Percentiles rank a stretch among this genome's conserved stretches.
phyloP scores from a whole-genome alignment of 2,113 vertebrate genomes.

The Seriola rivoliana region DNA sequence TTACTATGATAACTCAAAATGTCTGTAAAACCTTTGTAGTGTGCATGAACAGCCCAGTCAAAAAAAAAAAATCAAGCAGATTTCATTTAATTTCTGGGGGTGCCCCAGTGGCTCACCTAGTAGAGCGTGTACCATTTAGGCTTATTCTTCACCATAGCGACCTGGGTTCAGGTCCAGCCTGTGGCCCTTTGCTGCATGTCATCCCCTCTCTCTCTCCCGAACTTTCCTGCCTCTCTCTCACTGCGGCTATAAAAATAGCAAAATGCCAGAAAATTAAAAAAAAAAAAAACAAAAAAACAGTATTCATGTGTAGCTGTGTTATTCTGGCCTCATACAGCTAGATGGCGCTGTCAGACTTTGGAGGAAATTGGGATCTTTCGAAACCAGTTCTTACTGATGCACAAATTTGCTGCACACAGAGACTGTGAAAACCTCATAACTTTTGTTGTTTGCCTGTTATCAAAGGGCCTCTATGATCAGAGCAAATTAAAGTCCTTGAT shows the following conservation, averaged over 20 bases:
- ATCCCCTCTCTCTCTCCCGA: too few relatives aligned
- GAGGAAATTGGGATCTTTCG: neutral
- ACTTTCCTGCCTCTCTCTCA: too few relatives aligned
- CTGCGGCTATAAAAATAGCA: too few relatives aligned
- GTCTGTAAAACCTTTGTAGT: neutral
- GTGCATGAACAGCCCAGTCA: neutral
- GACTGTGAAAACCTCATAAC: neutral
- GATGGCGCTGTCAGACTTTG: constrained; percentile 77
- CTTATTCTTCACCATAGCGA: too few relatives aligned
- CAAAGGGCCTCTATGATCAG: neutral
- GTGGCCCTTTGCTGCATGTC: too few relatives aligned
- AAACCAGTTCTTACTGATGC: neutral
- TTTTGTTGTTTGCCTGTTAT: neutral
- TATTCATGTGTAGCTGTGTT: neutral
- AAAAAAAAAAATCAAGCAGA: too few relatives aligned
- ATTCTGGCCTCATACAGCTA: constrained; percentile 64
- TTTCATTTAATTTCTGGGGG: too few relatives aligned
- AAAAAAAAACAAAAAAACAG: too few relatives aligned
- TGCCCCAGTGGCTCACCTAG: too few relatives aligned
- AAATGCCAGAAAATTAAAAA: too few relatives aligned
- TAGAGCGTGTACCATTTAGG: too few relatives aligned
- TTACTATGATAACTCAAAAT: neutral
- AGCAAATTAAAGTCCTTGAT: neutral
- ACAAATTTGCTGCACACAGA: constrained; percentile 2
- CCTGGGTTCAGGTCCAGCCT: too few relatives aligned